These are phyloP conservation scores for Actinostola sp. DNA, from an alignment of 92 coral and sea anemone species.

Conservation along the genomic window DNA sequence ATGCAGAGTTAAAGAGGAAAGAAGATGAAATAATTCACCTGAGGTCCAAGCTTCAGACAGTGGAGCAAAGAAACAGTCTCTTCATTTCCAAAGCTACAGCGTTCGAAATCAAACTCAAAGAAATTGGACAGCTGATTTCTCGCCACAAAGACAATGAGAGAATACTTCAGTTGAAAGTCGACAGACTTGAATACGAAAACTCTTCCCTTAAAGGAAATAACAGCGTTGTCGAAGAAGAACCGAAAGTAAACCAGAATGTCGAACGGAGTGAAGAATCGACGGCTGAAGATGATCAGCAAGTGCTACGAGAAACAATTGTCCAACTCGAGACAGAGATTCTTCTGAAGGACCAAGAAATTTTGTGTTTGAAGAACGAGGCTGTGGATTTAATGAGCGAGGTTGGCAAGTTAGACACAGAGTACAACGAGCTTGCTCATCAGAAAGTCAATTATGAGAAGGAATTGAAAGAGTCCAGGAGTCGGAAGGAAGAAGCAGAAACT, in stretches of 20 bases:
- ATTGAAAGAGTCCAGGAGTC: conserved; percentile 24
- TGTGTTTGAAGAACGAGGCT: conserved; percentile 72
- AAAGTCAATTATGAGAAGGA: conserved; percentile 41
- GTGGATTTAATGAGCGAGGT: conserved; percentile 87
- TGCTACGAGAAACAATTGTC: conserved; percentile 61
- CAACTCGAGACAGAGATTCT: conserved; percentile 70
- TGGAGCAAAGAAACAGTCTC: conserved; percentile 49
- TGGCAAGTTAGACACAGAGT: conserved; percentile 67
- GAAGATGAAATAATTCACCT: conserved; percentile 54
- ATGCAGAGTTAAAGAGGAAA: conserved; percentile 50
- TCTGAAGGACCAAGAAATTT: conserved; percentile 75
- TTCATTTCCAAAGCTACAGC: conserved; percentile 52
- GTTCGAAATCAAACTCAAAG: conserved; percentile 50
- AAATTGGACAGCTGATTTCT: conserved; percentile 49
- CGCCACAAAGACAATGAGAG: conserved; percentile 60
- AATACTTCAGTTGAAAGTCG: conserved; percentile 43
- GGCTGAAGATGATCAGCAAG: conserved; percentile 40
- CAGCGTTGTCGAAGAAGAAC: background rate
- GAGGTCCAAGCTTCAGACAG: conserved; percentile 51
- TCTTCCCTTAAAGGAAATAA: conserved; percentile 17
- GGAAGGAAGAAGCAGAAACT: conserved; percentile 45
- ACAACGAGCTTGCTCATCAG: conserved; percentile 45
- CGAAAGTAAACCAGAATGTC: conserved; percentile 4
- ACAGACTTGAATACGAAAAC: conserved; percentile 51
- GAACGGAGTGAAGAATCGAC: conserved; percentile 19